A percentile compares a stretch with the other conserved stretches of the same genome.
Conservation (phyloP, 53 echinoderm and acorn worm species). For the Astropecten irregularis region DNA sequence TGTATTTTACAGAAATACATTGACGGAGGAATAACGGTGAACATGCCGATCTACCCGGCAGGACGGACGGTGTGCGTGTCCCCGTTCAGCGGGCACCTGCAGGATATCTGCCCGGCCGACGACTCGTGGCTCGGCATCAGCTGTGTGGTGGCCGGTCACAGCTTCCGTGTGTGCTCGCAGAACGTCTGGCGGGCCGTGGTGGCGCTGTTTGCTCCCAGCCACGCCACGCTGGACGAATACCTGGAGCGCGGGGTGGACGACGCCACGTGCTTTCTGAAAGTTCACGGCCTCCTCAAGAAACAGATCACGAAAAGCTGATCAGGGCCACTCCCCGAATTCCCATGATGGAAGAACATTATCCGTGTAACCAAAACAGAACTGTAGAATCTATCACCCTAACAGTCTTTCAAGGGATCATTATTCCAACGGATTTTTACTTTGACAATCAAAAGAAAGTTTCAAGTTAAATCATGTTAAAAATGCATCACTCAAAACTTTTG, state of each 20-base stretch:
- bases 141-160: slow-evolving; percentile 65
- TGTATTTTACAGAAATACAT: slow-evolving; percentile 71
- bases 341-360: too few relatives aligned
- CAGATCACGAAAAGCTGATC: not conserved
- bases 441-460: too few relatives aligned
- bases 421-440: too few relatives aligned
- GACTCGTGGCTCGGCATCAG: slow-evolving; percentile 54
- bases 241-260: slow-evolving; percentile 58
- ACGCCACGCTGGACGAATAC: slow-evolving; percentile 51
- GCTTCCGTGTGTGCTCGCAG: slow-evolving; percentile 64
- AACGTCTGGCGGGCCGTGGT: slow-evolving; percentile 66
- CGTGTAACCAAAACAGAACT: too few relatives aligned
- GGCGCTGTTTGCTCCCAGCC: slow-evolving; percentile 68
- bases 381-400: too few relatives aligned
- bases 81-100: slow-evolving; percentile 74
- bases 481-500: too few relatives aligned
- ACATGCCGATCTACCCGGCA: slow-evolving; percentile 64
- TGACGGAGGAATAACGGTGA: slow-evolving; percentile 68
- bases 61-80: slow-evolving; percentile 72
- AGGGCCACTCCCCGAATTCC: too few relatives aligned
- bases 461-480: too few relatives aligned
- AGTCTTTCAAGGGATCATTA: too few relatives aligned
- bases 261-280: slow-evolving; percentile 58
- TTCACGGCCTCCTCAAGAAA: slow-evolving; percentile 33
- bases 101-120: slow-evolving; percentile 79